Percentiles rank a stretch among this genome's conserved stretches.
Evolutionary conservation across 2,888 invertebrate genomes (phyloP).

Genomic region (Eupithecia abbreviata): DNA sequence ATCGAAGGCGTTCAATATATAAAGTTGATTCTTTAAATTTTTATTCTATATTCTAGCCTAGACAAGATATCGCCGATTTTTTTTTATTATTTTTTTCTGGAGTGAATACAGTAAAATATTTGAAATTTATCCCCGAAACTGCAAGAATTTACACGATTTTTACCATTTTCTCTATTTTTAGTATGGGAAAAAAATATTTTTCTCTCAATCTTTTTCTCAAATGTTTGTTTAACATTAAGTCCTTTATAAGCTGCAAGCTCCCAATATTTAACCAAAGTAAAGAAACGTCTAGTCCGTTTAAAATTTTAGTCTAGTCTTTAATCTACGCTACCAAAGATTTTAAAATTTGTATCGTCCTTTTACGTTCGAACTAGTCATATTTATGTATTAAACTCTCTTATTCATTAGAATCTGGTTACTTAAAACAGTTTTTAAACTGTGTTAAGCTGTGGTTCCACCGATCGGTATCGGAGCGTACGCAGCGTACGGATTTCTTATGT

Average conservation of each 20-base stretch:
- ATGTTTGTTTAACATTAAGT: background rate
- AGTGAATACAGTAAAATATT: too few species aligned
- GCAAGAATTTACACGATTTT: too few species aligned
- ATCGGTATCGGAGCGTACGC: background rate
- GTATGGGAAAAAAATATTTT: background rate
- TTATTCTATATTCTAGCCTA: background rate
- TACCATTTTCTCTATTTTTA: too few species aligned
- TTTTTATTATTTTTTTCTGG: too few species aligned
- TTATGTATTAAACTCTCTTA: background rate
- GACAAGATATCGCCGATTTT: too few species aligned
- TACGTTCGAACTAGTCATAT: slow-evolving; percentile 75
- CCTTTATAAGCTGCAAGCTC: background rate
- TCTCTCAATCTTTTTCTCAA: background rate
- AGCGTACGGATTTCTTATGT: too few species aligned
- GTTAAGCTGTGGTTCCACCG: background rate
- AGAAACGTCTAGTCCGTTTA: slow-evolving; percentile 40
- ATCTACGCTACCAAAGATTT: slow-evolving; percentile 64
- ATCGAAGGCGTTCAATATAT: background rate
- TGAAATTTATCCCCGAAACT: too few species aligned
- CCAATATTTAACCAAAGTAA: slow-evolving; percentile 53
- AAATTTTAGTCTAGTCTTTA: slow-evolving; percentile 59
- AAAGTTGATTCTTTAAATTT: background rate
- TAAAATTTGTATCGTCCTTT: slow-evolving; percentile 48
- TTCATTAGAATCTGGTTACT: background rate
- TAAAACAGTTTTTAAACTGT: background rate